These are phyloP conservation scores for Dicrostonyx torquatus DNA, from an alignment of 2,797 vertebrate species.

Conservation along the genomic window DNA sequence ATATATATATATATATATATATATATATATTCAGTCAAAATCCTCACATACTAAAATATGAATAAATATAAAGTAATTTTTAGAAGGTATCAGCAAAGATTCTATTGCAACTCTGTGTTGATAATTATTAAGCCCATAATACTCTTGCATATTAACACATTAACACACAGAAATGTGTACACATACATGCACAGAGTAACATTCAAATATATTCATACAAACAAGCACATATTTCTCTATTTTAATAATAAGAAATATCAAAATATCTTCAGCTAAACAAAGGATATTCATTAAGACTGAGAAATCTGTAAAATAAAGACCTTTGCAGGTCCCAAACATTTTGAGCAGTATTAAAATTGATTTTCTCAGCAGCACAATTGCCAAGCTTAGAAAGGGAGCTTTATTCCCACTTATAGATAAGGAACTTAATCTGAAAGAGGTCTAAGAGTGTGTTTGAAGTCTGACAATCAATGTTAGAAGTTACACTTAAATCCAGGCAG, in stretches of 20 bases:
- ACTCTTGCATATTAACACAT: neutral
- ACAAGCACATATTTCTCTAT: neutral
- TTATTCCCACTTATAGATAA: slow-evolving; percentile 10
- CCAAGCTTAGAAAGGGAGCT: slow-evolving; percentile 20
- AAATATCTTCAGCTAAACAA: neutral
- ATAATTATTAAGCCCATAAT: neutral
- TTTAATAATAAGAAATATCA: neutral
- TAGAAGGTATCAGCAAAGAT: neutral
- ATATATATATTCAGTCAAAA: neutral
- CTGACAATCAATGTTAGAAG: neutral
- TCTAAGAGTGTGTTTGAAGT: slow-evolving; percentile 3
- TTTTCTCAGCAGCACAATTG: slow-evolving; percentile 37
- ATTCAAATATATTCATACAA: neutral
- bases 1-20: too few relatives aligned
- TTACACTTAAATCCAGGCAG: neutral
- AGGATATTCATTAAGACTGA: neutral
- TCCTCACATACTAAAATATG: neutral
- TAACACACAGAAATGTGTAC: neutral
- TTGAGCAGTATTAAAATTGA: neutral
- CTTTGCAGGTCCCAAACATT: neutral
- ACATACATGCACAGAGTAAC: neutral
- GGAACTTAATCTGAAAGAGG: neutral
- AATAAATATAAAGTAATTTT: neutral
- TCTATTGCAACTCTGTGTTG: neutral
- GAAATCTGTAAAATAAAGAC: slow-evolving; percentile 56